These are phyloP conservation scores for Drosophila prostipennis DNA, from an alignment of 2,888 invertebrate genomes.

Conservation along the genomic window DNA sequence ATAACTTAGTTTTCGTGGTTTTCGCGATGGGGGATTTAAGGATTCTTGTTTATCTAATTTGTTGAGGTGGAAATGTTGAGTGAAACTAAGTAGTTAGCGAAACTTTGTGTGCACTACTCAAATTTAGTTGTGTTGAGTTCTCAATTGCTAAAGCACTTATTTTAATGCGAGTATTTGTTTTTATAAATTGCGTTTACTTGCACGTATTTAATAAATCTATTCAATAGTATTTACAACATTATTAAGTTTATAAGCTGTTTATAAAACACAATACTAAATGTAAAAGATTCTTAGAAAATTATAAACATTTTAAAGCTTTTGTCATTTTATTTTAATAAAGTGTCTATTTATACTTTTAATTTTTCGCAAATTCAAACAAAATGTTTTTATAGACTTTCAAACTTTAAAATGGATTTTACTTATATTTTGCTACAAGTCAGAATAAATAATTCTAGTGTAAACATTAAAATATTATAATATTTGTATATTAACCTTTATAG, in stretches of 20 bases:
- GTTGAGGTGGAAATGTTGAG: constrained; percentile 28
- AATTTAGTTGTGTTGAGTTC: constrained; percentile 2
- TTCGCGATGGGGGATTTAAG: constrained; percentile 21
- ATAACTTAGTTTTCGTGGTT: constrained; percentile 52
- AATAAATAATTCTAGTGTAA: neutral
- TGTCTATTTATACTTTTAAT: too few relatives aligned
- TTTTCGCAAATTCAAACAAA: too few relatives aligned
- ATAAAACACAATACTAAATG: too few relatives aligned
- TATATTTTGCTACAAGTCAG: neutral
- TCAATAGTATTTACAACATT: too few relatives aligned
- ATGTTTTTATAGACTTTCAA: too few relatives aligned
- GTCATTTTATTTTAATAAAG: neutral
- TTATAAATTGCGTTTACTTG: too few relatives aligned
- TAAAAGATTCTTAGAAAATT: neutral
- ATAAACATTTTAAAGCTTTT: neutral
- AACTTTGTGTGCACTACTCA: constrained; percentile 14
- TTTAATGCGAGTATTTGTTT: too few relatives aligned
- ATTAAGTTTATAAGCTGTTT: too few relatives aligned
- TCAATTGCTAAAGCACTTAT: constrained; percentile 3
- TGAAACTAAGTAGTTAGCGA: constrained; percentile 17
- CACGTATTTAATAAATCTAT: too few relatives aligned
- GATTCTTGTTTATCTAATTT: constrained; percentile 41
- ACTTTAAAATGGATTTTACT: too few relatives aligned
- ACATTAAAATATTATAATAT: too few relatives aligned
- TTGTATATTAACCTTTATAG: too few relatives aligned